phyloP scores from a whole-genome alignment of 1,140 invertebrate species.

The Lamellibrachia luymesi region DNA sequence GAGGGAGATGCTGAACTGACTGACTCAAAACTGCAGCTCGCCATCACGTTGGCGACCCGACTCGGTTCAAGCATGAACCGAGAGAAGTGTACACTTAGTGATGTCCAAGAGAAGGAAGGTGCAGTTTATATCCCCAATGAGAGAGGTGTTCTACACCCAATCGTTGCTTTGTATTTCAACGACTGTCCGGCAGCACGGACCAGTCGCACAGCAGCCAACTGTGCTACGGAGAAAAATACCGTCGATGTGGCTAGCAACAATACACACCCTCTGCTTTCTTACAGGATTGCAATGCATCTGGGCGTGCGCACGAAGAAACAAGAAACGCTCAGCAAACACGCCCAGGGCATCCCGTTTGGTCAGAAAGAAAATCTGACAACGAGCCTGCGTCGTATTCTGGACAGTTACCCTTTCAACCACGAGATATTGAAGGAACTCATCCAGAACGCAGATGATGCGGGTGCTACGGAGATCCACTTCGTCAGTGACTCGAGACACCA shows the following conservation, averaged over 20 bases:
- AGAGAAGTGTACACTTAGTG: neutral
- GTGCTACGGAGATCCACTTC: conserved; percentile 51
- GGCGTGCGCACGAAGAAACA: conserved; percentile 14
- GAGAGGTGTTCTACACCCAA: neutral
- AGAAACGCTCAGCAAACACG: neutral
- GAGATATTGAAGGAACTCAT: conserved; percentile 22
- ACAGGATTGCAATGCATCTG: conserved; percentile 7
- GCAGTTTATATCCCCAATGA: neutral
- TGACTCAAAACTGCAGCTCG: neutral
- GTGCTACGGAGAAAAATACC: neutral
- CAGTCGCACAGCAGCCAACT: neutral
- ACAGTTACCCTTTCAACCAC: neutral
- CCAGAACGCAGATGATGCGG: conserved; percentile 45
- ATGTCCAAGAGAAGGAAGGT: neutral
- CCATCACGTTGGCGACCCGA: neutral
- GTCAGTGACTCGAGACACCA: conserved; percentile 14
- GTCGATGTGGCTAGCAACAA: neutral
- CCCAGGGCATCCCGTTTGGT: conserved; percentile 20
- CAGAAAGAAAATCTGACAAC: conserved; percentile 13
- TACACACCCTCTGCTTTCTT: conserved; percentile 7
- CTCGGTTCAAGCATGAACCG: neutral
- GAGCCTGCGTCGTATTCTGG: neutral
- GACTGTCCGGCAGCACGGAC: conserved; percentile 2
- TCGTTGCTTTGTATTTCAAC: conserved; percentile 12
- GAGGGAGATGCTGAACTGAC: neutral